Base-by-base conservation (phyloP, 64 coral and sea anemone species). In the Catalaphyllia jardinei region DNA sequence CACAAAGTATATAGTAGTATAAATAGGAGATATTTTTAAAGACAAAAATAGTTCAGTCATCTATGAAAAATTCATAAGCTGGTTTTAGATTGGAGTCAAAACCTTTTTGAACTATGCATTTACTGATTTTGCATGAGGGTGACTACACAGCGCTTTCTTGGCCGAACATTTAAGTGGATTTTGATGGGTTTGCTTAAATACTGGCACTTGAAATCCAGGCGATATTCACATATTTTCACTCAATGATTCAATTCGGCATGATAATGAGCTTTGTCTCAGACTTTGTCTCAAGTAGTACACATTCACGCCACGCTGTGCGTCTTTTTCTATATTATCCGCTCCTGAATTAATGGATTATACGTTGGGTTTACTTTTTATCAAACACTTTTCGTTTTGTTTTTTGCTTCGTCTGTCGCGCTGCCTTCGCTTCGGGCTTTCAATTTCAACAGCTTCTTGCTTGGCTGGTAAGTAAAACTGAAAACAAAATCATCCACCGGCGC, bases 221-320 rank as follows among this genome's bases (percentile, higher is more conserved):
- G 12, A 85, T 85, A 71, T 85, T 52, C 14, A 12, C 30, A 67
- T 71, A 85, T 71, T 71, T 31, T 60, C 67, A 71, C 71, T 71
- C 42, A 71, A 33, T 71, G 25, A 29, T 24, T 71, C 63, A 29
- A 71, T 17, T 52, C 20, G 19, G 15, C 62, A 71, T 85, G 38
- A 22, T 85, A 51, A 85, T 85, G 81, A 71, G 33, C 31, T 85
- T 50, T 85, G 81, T 71, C 81, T 85, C 80, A 61, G 52, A 22
- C 31, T 85, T 50, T 85, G 81, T 71, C 81, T 85, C 80, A 61
- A 31, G 17, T 83, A 8, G 62, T 22, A 7, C 17, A 67, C 46
- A 83, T 67, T 83, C 12, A 64, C 24, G 20, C 17, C 81, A 49
- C n/a, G 81, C 81, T 85, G 81, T 3, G 81, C 51, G 25, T 25